phyloP scores from a whole-genome alignment of 2,888 invertebrate species.

The Parnassius smintheus region DNA sequence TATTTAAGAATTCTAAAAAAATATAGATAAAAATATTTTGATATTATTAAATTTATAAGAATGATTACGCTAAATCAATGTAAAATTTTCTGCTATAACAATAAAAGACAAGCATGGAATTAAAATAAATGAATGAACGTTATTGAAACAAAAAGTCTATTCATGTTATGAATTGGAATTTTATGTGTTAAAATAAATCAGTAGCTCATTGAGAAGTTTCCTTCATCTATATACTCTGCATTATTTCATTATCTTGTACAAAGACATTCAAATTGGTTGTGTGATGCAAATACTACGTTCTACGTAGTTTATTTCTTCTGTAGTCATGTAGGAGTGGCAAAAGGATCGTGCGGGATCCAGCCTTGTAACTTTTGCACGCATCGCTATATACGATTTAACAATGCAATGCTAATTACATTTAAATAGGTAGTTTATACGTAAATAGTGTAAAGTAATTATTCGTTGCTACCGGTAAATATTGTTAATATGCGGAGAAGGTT shows the following conservation, averaged over 20 bases:
- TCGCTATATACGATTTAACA: slow-evolving; percentile 38
- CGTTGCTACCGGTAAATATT: slow-evolving; percentile 33
- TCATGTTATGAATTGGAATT: slow-evolving; percentile 30
- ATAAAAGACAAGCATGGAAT: slow-evolving; percentile 16
- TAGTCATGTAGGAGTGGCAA: slow-evolving; percentile 34
- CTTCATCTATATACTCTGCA: slow-evolving; percentile 26
- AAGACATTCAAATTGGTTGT: slow-evolving; percentile 42
- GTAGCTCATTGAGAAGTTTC: slow-evolving; percentile 33
- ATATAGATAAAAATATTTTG: no score
- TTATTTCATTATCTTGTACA: slow-evolving; percentile 41
- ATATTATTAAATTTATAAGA: no score
- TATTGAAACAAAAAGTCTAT: slow-evolving; percentile 17
- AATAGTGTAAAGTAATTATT: slow-evolving; percentile 39
- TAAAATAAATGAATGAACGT: slow-evolving; percentile 22
- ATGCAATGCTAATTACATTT: slow-evolving; percentile 38
- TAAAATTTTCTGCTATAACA: not conserved
- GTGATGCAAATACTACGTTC: slow-evolving; percentile 25
- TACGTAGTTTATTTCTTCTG: slow-evolving; percentile 31
- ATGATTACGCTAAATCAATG: no score
- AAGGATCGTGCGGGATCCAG: slow-evolving; percentile 41
- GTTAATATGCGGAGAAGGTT: no score
- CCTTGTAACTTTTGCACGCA: slow-evolving; percentile 38
- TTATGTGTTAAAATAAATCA: slow-evolving; percentile 37
- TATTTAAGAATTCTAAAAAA: no score
- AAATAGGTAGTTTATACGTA: slow-evolving; percentile 39